Evolutionary conservation across 2,888 invertebrate genomes (phyloP).

Genomic region (Dolichopus griseipennis): DNA sequence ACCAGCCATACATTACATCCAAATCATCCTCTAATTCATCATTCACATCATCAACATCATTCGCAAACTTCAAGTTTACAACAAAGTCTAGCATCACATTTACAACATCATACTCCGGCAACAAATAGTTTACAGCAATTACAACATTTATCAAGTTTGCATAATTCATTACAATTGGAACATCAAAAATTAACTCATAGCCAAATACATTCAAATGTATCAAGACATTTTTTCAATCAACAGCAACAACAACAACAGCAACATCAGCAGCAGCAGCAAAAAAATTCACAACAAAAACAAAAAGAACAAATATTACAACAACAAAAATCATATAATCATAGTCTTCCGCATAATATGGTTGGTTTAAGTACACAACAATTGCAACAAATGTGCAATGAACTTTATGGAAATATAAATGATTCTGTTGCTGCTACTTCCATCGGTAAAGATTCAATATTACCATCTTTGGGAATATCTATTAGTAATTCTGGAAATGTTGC

Average conservation of each 20-base stretch:
- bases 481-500: not conserved
- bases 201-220: not conserved
- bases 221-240: not conserved
- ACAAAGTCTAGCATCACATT: conserved; percentile 22
- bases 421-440: not conserved
- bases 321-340: not conserved
- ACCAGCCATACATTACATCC: not conserved
- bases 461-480: conserved; percentile 1
- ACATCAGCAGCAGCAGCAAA: not conserved
- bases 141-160: conserved; percentile 21
- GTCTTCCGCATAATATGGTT: not conserved
- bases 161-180: conserved; percentile 9
- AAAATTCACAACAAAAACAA: not conserved
- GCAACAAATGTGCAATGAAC: conserved; percentile 30
- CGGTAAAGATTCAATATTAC: not conserved
- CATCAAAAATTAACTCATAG: conserved; percentile 2
- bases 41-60: conserved; percentile 17
- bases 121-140: conserved; percentile 24
- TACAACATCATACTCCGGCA: conserved; percentile 22
- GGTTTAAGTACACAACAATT: conserved; percentile 19
- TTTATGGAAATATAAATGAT: conserved; percentile 27
- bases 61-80: conserved; percentile 16
- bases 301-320: not conserved
- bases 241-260: conserved; percentile 1
- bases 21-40: conserved; percentile 6